Conservation (phyloP, 1,140 invertebrate genomes). For the Drosophila watanabei region DNA sequence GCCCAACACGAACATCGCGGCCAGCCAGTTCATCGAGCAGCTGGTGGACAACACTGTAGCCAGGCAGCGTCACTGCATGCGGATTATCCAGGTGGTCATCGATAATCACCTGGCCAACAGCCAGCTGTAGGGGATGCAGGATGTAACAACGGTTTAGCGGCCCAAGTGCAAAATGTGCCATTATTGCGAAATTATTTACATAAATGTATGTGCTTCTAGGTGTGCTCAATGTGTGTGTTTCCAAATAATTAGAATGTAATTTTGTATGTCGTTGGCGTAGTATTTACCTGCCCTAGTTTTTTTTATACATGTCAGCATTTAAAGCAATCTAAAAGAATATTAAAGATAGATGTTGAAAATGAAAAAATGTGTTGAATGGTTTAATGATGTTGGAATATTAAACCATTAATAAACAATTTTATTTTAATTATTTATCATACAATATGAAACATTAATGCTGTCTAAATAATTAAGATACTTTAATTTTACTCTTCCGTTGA, state of each 20-base stretch:
- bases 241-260: conserved; percentile 30
- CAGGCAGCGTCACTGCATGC: conserved; percentile 76
- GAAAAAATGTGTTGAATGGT: background rate
- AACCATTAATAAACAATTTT: background rate
- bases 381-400: background rate
- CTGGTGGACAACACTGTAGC: conserved; percentile 79
- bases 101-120: conserved; percentile 76
- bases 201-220: conserved; percentile 38
- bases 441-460: background rate
- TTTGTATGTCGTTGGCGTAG: conserved; percentile 39
- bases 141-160: conserved; percentile 17
- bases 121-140: conserved; percentile 47
- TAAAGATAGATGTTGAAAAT: conserved; percentile 23
- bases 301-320: conserved; percentile 50
- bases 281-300: conserved; percentile 39
- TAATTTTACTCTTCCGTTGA: no score
- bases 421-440: background rate
- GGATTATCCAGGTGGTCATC: conserved; percentile 77
- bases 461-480: background rate
- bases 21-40: conserved; percentile 80
- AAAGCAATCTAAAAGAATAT: conserved; percentile 2
- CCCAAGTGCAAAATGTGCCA: conserved; percentile 16
- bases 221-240: conserved; percentile 40
- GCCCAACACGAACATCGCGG: conserved; percentile 74
- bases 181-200: conserved; percentile 10